A percentile compares a stretch with the other conserved stretches of the same genome.
Evolutionary conservation across 2,888 invertebrate genomes (phyloP).

Genomic region (Cremastinae sp.): DNA sequence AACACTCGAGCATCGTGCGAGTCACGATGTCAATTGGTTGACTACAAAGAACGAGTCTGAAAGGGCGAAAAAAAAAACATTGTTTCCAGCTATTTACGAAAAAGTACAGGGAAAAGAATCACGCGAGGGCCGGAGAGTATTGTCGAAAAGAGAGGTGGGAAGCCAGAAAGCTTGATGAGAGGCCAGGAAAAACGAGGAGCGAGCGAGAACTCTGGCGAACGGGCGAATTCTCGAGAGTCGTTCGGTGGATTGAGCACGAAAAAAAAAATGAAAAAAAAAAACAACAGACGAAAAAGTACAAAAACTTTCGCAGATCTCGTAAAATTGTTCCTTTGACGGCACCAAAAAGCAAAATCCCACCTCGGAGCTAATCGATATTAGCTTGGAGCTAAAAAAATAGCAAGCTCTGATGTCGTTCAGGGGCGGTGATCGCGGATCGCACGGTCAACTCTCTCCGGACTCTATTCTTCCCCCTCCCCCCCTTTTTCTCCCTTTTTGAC

Average conservation of each 20-base stretch:
- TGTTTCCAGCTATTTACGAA: conserved; percentile 45
- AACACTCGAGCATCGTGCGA: not conserved
- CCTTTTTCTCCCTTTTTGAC: not conserved
- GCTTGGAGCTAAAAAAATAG: conserved; percentile 37
- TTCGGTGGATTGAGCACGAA: conserved; percentile 7
- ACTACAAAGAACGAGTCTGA: conserved; percentile 34
- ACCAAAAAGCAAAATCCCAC: conserved; percentile 42
- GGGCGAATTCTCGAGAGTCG: conserved; percentile 34
- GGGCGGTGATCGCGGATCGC: conserved; percentile 47
- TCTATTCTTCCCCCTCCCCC: conserved; percentile 25
- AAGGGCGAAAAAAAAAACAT: conserved; percentile 50
- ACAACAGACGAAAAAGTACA: not conserved
- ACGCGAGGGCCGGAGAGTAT: conserved; percentile 1
- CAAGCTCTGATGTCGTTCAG: conserved; percentile 37
- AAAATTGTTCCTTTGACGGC: conserved; percentile 55
- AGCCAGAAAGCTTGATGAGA: conserved; percentile 38
- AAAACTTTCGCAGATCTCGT: conserved; percentile 41
- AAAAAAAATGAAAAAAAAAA: conserved; percentile 26
- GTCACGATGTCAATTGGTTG: not conserved
- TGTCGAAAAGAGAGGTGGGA: conserved; percentile 21
- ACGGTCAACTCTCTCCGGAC: conserved; percentile 43
- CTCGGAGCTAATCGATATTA: conserved; percentile 55
- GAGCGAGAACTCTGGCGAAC: conserved; percentile 15
- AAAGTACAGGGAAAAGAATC: conserved; percentile 35
- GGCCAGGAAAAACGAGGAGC: conserved; percentile 16